Conservation (phyloP, 1,140 invertebrate genomes). For the Platorchestia sp. region DNA sequence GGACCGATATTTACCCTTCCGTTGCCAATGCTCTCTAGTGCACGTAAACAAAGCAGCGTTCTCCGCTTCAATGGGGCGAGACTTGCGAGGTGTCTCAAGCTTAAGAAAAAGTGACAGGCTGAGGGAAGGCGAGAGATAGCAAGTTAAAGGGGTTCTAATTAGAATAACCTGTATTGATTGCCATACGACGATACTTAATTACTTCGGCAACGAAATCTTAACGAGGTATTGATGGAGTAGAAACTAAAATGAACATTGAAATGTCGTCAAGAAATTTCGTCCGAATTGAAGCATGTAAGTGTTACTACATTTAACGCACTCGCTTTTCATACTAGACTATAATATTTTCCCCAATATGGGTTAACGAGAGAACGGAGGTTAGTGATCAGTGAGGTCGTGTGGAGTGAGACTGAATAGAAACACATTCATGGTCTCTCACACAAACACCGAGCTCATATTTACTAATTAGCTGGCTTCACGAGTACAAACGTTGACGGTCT, state of each 20-base stretch:
- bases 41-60: constrained; percentile 28
- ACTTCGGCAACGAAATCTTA: background rate
- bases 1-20: constrained; percentile 29
- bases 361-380: background rate
- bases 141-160: background rate
- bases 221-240: background rate
- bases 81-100: background rate
- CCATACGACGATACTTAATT: background rate
- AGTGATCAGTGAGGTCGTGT: background rate
- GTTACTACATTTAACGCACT: background rate
- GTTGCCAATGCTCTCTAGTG: constrained; percentile 35
- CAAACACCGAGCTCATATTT: background rate
- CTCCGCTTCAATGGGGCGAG: background rate
- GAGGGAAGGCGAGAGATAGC: background rate
- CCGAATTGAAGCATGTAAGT: background rate
- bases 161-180: background rate
- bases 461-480: background rate
- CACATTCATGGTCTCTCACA: background rate
- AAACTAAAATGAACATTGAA: background rate
- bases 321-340: background rate
- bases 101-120: background rate
- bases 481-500: background rate
- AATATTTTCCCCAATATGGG: background rate
- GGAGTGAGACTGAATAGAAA: background rate
- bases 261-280: background rate